phyloP scores from a whole-genome alignment of 2,888 invertebrate genomes.

The Caenorhabditis imperialis region DNA sequence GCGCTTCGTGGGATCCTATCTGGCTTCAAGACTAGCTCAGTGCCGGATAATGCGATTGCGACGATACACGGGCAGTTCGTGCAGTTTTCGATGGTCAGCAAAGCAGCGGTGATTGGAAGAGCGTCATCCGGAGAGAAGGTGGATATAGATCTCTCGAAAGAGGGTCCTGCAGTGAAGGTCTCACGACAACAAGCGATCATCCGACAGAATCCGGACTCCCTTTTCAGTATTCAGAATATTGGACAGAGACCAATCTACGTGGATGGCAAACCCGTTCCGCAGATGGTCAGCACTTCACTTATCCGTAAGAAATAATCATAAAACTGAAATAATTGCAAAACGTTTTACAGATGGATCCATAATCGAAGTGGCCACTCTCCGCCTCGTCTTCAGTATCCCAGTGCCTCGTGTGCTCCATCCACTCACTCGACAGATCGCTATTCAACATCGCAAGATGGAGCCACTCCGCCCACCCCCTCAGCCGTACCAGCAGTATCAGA shows the following conservation, averaged over 20 bases:
- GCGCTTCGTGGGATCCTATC: conserved; percentile 12
- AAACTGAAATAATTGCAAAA: too few species aligned
- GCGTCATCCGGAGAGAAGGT: conserved; percentile 44
- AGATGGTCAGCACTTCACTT: conserved; percentile 18
- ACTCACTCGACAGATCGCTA: conserved; percentile 7
- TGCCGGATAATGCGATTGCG: conserved; percentile 23
- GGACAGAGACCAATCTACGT: conserved; percentile 52
- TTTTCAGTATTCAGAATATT: conserved; percentile 40
- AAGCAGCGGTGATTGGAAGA: conserved; percentile 83
- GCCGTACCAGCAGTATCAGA: neutral
- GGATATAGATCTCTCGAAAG: conserved; percentile 73
- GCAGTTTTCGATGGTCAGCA: conserved; percentile 55
- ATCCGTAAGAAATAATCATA: conserved; percentile 6
- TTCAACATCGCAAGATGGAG: neutral
- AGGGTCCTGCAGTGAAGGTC: conserved; percentile 61
- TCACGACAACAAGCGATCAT: conserved; percentile 62
- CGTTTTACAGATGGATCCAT: conserved; percentile 86
- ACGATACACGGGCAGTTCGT: conserved; percentile 29
- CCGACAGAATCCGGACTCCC: conserved; percentile 8
- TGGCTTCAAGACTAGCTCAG: conserved; percentile 17
- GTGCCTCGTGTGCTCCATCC: conserved; percentile 41
- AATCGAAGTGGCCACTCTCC: conserved; percentile 83
- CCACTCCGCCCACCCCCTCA: neutral
- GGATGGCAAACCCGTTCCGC: conserved; percentile 43
- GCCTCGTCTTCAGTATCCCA: conserved; percentile 58